These are phyloP conservation scores for Drymonia ruficornis DNA, from an alignment of 2,888 invertebrate species.

Conservation along the genomic window DNA sequence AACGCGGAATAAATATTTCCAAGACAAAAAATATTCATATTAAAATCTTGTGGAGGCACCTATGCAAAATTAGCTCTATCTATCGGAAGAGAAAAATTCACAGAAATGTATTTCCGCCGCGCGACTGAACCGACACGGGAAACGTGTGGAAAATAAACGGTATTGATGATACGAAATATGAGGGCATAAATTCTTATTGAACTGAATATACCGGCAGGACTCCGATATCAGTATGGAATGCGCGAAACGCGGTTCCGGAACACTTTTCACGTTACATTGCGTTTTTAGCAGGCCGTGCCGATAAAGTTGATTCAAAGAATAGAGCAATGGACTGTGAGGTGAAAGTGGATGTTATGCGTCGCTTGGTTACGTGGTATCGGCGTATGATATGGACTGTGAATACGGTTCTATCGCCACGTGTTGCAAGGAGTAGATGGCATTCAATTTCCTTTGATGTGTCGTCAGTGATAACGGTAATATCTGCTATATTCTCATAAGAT, in stretches of 20 bases:
- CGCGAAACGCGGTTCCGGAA: slow-evolving; percentile 24
- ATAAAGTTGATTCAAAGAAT: slow-evolving; percentile 20
- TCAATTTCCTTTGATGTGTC: slow-evolving; percentile 33
- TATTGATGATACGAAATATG: slow-evolving; percentile 60
- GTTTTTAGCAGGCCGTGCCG: slow-evolving; percentile 26
- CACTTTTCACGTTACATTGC: slow-evolving; percentile 39
- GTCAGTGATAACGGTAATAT: slow-evolving; percentile 19
- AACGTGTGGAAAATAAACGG: slow-evolving; percentile 54
- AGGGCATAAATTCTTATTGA: slow-evolving; percentile 53
- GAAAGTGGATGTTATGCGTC: slow-evolving; percentile 11
- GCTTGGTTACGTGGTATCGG: slow-evolving; percentile 11
- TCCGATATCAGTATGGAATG: slow-evolving; percentile 32
- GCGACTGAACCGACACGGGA: slow-evolving; percentile 50
- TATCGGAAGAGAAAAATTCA: slow-evolving; percentile 39
- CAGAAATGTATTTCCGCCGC: slow-evolving; percentile 41
- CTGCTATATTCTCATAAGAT: background rate
- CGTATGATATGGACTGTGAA: slow-evolving; percentile 10
- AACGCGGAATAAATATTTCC: slow-evolving; percentile 17
- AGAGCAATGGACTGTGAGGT: slow-evolving; percentile 27
- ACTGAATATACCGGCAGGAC: slow-evolving; percentile 40
- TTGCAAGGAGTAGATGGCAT: slow-evolving; percentile 24
- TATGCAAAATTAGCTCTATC: slow-evolving; percentile 44
- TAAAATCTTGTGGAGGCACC: slow-evolving; percentile 28
- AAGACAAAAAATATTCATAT: slow-evolving; percentile 22
- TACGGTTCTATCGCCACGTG: slow-evolving; percentile 23